Base-by-base conservation (phyloP, 64 coral and sea anemone genomes). In the Astreopora myriophthalma region DNA sequence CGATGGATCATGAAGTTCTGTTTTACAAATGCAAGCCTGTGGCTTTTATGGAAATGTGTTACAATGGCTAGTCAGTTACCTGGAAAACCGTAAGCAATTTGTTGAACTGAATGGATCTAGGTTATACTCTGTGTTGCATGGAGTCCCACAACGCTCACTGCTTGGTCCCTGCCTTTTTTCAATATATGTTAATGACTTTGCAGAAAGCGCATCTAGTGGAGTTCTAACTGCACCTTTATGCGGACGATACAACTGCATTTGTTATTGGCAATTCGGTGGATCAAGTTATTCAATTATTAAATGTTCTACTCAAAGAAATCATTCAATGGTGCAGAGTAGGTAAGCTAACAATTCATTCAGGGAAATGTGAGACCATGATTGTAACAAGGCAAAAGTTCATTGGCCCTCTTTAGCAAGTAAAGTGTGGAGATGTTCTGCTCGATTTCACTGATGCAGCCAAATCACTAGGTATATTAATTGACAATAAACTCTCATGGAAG, bases 11-110 rank as follows among this genome's bases (percentile, higher is more conserved):
- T 69, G 66, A 16, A 34, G 32, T 85, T 69, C 38, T 85, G 23
- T 26, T 30, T 22, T 84, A 84, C 23, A 84, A 84, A 66, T 84
- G 55, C 55, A 84, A 36, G 80, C 80, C 34, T 84, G 58, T 64
- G 80, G 80, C 57, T 38, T 84, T 23, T n/a, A 36, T 65, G 55
- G 80, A 65, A 64, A 84, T 64, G 2, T 84, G 19, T 72, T 72
- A 13, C 27, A 12, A 0, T 72, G 5, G 69, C 27, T 34, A 14
- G 3, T 3, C 3, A 32, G 69, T 32, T 72, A 72, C 32, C 13
- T 72, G 12, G 16, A 29, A 72, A 72, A 34, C 7, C 27, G 69
- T 9, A 2, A 34, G 30, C 69, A 72, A 32, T 72, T 72, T 72
- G 69, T 72, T 33, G 69, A 35, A 19, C 6, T 0, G 4, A 72